phyloP scores from a whole-genome alignment of 1,140 invertebrate species.

The Steinernema khuongi region DNA sequence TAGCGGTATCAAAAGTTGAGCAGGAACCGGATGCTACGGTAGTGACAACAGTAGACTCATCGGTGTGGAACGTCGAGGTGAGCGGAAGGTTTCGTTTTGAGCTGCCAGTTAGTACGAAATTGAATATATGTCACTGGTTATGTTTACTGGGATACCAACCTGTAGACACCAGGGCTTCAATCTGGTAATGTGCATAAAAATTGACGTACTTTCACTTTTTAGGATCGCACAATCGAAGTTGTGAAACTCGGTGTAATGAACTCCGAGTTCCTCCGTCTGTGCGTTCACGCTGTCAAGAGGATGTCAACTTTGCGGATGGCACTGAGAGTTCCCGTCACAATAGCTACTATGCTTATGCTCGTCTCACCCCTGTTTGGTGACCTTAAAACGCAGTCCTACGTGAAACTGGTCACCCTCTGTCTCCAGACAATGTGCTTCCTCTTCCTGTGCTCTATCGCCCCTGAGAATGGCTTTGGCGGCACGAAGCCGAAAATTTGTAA shows the following conservation, averaged over 20 bases:
- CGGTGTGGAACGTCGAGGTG: slow-evolving; percentile 47
- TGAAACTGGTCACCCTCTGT: slow-evolving; percentile 48
- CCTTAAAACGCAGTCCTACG: slow-evolving; percentile 50
- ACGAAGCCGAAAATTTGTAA: slow-evolving; percentile 54
- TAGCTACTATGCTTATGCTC: slow-evolving; percentile 46
- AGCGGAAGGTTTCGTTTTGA: slow-evolving; percentile 16
- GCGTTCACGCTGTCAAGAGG: slow-evolving; percentile 48
- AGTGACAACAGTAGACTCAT: slow-evolving; percentile 47
- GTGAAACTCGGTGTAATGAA: slow-evolving; percentile 29
- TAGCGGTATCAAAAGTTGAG: slow-evolving; percentile 40
- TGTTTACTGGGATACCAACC: too few relatives aligned
- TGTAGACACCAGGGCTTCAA: too few relatives aligned
- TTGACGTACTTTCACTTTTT: slow-evolving; percentile 8
- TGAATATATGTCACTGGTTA: too few relatives aligned
- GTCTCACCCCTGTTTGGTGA: slow-evolving; percentile 55
- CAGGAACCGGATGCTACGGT: slow-evolving; percentile 29
- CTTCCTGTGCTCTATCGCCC: slow-evolving; percentile 55
- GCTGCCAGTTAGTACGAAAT: neutral
- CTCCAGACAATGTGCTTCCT: slow-evolving; percentile 56
- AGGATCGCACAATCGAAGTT: slow-evolving; percentile 38
- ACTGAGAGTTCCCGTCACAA: slow-evolving; percentile 51
- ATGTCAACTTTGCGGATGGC: slow-evolving; percentile 54
- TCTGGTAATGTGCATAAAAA: too few relatives aligned
- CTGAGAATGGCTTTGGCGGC: slow-evolving; percentile 49
- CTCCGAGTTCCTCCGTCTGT: slow-evolving; percentile 43